Evolutionary conservation across 2,113 vertebrate genomes (phyloP).

Genomic region (Scomber colias): DNA sequence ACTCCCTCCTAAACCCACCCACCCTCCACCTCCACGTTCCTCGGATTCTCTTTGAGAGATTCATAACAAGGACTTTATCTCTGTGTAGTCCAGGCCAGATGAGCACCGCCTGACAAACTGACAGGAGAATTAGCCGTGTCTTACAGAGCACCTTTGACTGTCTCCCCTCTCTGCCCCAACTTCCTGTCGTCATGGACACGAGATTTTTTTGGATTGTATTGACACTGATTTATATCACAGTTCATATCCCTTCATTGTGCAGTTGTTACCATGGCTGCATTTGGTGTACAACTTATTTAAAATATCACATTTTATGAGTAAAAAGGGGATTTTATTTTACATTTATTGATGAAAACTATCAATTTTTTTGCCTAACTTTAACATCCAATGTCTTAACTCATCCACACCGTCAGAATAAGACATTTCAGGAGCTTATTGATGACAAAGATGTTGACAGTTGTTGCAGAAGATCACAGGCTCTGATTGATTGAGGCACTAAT

Average conservation of each 20-base stretch:
- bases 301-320: neutral
- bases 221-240: slow-evolving; percentile 46
- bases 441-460: slow-evolving; percentile 53
- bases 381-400: slow-evolving; percentile 30
- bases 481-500: slow-evolving; percentile 69
- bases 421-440: slow-evolving; percentile 46
- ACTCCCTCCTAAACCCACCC: slow-evolving; percentile 11
- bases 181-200: slow-evolving; percentile 62
- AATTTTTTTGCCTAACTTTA: neutral
- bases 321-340: too few relatives aligned
- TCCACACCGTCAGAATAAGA: slow-evolving; percentile 38
- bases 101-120: slow-evolving; percentile 82
- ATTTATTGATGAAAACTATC: neutral
- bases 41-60: slow-evolving; percentile 78
- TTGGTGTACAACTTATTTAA: neutral
- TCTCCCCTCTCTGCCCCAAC: slow-evolving; percentile 52
- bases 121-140: slow-evolving; percentile 80
- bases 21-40: slow-evolving; percentile 63
- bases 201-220: slow-evolving; percentile 30
- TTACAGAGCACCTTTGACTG: slow-evolving; percentile 73
- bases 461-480: slow-evolving; percentile 53
- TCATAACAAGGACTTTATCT: slow-evolving; percentile 85
- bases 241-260: slow-evolving; percentile 8
- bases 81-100: slow-evolving; percentile 80
- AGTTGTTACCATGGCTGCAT: slow-evolving; percentile 1